Evolutionary conservation across 2,888 invertebrate species (phyloP), one percentile per base, ranked within the genome.

Genomic region (Mesodorylaimus sp.): DNA sequence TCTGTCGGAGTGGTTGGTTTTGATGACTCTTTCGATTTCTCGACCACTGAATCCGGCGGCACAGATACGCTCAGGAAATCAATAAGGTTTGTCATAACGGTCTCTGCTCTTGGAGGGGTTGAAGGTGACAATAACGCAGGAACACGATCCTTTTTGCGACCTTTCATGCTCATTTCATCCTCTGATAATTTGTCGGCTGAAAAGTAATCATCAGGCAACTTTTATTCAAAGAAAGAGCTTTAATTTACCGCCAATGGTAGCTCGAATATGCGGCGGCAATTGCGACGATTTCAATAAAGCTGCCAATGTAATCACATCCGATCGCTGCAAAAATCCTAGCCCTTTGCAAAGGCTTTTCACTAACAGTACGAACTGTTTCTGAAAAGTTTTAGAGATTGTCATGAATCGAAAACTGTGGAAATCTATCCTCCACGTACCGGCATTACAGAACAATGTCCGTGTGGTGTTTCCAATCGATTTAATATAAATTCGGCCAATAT

Each of bases 271-370:
- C 24, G 62, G 58, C 5, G 81, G 81, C 57, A 77, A 69, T 63
- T 79, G 76, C 50, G 79, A 76, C 63, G 77, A 77, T 61, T 84
- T 86, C 68, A 88, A 74, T 36, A 80, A 75, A 43, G 81, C 78
- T 36, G 81, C 79, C 56, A 87, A 73, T 36, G 79, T 76, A 47
- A 79, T 75, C 64, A 68, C 58, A 67, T 88, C 88, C 27, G 80
- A 76, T 59, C 79, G 77, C 24, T 79, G 77, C 54, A 83, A 76
- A 53, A 78, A 74, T 46, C 79, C 77, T 46, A 76, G 75, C 44
- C 78, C 79, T 52, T 78, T 74, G 63, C 83, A 83, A 59, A 84
- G 74, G 49, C 78, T 76, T 58, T 78, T 77, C 59, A 84, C 79
- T 62, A 79, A 74, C 55, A 76, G 70, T 58, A 76, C 70, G 62